Conservation (phyloP, 2,888 invertebrate species). For the Tipula unca region DNA sequence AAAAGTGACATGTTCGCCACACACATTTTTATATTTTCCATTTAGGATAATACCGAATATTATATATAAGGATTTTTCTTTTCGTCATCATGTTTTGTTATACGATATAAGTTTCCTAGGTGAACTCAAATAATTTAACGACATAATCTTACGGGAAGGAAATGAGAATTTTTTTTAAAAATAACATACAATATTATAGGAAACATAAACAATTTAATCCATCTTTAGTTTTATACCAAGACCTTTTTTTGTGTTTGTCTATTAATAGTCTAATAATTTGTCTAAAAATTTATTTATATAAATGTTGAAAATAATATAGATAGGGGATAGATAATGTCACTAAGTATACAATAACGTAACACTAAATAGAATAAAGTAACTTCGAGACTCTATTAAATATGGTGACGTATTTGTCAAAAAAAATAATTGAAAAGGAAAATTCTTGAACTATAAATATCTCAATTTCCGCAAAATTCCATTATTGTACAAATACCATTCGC, state of each 20-base stretch:
- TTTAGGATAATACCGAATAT: background rate
- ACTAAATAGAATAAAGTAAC: background rate
- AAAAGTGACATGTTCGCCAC: background rate
- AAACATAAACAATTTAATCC: background rate
- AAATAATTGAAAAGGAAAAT: background rate
- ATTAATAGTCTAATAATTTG: background rate
- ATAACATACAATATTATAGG: background rate
- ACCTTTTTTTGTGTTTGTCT: background rate
- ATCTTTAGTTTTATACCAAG: background rate
- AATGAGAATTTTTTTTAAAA: background rate
- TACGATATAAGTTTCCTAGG: background rate
- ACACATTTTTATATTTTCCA: background rate
- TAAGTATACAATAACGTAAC: background rate
- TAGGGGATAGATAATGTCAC: background rate
- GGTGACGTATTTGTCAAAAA: background rate
- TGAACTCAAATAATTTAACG: background rate
- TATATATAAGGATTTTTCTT: background rate
- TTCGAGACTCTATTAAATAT: background rate
- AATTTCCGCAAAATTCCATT: background rate
- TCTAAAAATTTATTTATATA: background rate
- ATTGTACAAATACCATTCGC: background rate
- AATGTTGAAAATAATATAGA: background rate
- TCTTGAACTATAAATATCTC: background rate
- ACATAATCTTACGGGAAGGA: background rate
- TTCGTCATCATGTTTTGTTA: background rate